Conservation (phyloP, 2,113 vertebrate genomes). For the Phrynosoma blainvillii region DNA sequence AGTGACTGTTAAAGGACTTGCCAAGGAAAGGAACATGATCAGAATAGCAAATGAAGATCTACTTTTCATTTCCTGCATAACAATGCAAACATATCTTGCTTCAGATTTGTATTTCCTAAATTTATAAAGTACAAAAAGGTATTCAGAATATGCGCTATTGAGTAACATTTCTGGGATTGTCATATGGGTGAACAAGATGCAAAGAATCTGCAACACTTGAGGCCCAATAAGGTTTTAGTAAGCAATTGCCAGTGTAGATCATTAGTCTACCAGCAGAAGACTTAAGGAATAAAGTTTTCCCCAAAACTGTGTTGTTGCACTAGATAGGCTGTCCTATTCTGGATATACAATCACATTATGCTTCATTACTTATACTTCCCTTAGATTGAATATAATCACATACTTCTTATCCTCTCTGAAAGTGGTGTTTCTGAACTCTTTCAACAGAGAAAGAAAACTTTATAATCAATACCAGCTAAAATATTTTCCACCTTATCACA, state of each 20-base stretch:
- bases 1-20: neutral
- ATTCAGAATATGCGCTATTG: neutral
- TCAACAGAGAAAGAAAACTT: neutral
- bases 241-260: neutral
- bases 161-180: neutral
- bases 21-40: neutral
- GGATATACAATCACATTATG: neutral
- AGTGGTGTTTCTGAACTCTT: neutral
- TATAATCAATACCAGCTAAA: neutral
- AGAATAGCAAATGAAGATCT: neutral
- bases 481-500: too few species aligned
- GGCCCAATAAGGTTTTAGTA: neutral
- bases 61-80: neutral
- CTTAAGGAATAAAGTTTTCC: neutral
- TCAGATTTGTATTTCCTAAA: neutral
- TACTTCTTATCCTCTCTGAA: neutral
- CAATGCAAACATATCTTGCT: neutral
- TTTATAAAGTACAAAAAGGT: neutral
- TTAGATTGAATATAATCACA: neutral
- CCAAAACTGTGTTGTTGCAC: neutral
- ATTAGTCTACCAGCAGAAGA: neutral
- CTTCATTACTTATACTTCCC: neutral
- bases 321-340: neutral
- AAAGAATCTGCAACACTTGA: neutral
- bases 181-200: neutral